Base-by-base conservation (phyloP, 2,113 vertebrate species). In the Bufo gargarizans region DNA sequence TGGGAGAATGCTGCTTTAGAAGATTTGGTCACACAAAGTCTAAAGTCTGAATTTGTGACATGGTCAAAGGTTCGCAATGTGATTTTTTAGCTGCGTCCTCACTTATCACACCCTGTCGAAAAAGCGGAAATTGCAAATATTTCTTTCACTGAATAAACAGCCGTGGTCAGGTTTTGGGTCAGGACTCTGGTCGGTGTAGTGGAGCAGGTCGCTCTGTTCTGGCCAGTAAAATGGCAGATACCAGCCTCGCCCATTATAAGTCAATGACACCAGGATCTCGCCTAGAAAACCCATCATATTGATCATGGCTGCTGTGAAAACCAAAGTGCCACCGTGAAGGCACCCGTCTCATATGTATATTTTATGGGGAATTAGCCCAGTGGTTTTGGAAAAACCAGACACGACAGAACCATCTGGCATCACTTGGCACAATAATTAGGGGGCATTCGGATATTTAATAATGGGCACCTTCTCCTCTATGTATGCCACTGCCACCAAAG, bases 21-120 rank as follows among this genome's bases (percentile, higher is more conserved):
- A 79, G 22, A 67, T 79, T 78, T 56, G 80, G 50, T 55, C 49
- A 87, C 5, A 53, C 77, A 72, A 65, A 59, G 80, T 87, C 78
- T 69, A 74, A 82, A 87, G 86, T 87, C 65, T 43, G 8, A 56
- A 49, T 74, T 71, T 11, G 33, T 74, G 17, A 81, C 49, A 56
- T 56, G 17, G 22, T 87, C 53, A 71, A 72, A 79, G 49, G 65
- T 81, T n/a, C 86, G 82, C 17, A 55, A 22, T 86, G 33, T 59
- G 53, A n/a, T 74, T 63, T 59, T 72, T 81, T n/a, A 86, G 47
- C 14, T 9, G 43, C 10, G 45, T 76, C 45, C 17, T 76, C 47
- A 74, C 43, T 71, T 71, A 43, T 4, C 12, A 71, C 33, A 71
- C 4, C 4, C 3, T 20, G 9, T 19, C 4, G 12, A 16, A 74